Evolutionary conservation across 2,888 invertebrate genomes (phyloP), one percentile per base, ranked within the genome.

Genomic region (Prenolepis imparis): DNA sequence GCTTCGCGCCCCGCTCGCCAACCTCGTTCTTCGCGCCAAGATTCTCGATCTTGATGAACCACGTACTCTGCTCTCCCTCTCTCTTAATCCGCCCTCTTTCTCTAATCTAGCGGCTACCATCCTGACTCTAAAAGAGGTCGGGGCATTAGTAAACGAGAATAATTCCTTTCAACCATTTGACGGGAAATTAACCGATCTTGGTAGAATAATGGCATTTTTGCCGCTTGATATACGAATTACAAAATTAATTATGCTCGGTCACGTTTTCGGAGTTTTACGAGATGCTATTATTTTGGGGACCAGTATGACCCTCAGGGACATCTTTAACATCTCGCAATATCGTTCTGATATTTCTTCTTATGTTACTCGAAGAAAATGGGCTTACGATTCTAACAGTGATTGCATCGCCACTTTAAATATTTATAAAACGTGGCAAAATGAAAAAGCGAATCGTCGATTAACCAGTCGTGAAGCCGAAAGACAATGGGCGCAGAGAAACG

Each of bases 271-370:
- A 77, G 96, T 98, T 70, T 95, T 99, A 18, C 97, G 98, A 15
- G 98, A 99, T 86, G 95, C 97, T 39, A 96, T 99, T 77, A 97
- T 98, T 81, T 98, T 99, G 95, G 98, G 97, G 88, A 97, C 98
- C 80, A 97, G 98, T 0, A 96, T 98, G 95, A 97, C 97, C 0
- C 96, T 97, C 12, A 97, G 97, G 92, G 97, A 96, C 89, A 95
- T 99, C 73, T 98, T 98, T 94, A 96, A 96, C 84, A 96, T 96
- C 82, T 96, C 97, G 0, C 15, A 44, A 11, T 44, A 57, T 0
- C 77, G 24, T 24, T 0, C 32, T 28, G 59, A 3, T 18, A 3
- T 78, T 11, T 78, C 72, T 0, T 59, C 57, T 39, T 78, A 78
- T 21, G 18, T 8, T 97, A 97, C 0, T 97, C 97, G 94, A 96